phyloP scores from a whole-genome alignment of 2,797 vertebrate genomes.

The Coregonus suidteri region DNA sequence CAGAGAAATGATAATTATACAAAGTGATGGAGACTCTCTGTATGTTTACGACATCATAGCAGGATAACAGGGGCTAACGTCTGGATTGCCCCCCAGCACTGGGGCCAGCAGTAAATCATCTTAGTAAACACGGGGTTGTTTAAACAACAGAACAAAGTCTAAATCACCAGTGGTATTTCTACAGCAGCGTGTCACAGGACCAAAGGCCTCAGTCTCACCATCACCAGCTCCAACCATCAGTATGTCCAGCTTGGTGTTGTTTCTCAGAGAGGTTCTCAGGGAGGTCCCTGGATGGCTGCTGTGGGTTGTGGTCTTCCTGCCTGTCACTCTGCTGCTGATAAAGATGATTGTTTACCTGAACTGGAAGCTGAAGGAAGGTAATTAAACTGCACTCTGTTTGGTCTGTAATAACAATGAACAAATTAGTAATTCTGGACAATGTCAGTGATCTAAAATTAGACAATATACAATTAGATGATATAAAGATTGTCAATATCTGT shows the following conservation, averaged over 20 bases:
- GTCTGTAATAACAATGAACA: neutral
- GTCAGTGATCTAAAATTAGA: neutral
- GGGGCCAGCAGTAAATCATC: conserved; percentile 40
- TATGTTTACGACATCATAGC: neutral
- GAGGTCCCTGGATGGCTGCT: conserved; percentile 47
- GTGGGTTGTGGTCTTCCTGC: conserved; percentile 43
- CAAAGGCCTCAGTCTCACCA: conserved; percentile 11
- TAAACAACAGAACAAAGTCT: conserved; percentile 44
- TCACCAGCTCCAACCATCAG: neutral
- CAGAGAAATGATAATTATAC: neutral
- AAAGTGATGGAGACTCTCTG: neutral
- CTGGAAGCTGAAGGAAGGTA: conserved; percentile 47
- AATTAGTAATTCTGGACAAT: neutral
- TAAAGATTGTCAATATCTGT: no score
- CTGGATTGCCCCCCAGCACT: neutral
- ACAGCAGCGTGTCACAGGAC: neutral
- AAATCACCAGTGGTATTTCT: neutral
- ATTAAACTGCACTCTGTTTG: neutral
- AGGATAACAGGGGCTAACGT: neutral
- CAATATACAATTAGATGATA: no score
- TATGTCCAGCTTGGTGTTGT: conserved; percentile 8
- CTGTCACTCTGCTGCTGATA: conserved; percentile 44
- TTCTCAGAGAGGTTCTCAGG: conserved; percentile 37
- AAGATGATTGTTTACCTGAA: conserved; percentile 37
- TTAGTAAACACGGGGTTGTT: conserved; percentile 41